A percentile compares a stretch with the other conserved stretches of the same genome.
Evolutionary conservation across 2,888 invertebrate species (phyloP).

Genomic region (Lasioglossum figueresi): DNA sequence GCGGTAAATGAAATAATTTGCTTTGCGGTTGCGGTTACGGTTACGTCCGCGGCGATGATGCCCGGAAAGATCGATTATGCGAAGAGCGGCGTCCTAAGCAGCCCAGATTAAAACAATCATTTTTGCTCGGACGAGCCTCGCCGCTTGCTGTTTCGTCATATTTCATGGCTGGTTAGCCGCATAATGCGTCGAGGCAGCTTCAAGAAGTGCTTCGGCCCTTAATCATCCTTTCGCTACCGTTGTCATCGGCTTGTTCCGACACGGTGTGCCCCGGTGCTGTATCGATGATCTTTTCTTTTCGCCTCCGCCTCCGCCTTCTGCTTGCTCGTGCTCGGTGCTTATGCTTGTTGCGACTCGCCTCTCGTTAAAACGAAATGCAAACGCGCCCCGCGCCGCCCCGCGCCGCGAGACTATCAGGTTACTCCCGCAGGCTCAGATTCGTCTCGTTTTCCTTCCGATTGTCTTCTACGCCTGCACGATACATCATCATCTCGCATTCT

Average conservation of each 20-base stretch:
- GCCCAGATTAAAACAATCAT: background rate
- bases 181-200: constrained; percentile 31
- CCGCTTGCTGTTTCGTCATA: background rate
- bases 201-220: constrained; percentile 49
- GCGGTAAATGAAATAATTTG: background rate
- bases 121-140: background rate
- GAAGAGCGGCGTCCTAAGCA: background rate
- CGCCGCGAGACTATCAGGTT: constrained; percentile 46
- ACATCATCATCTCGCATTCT: constrained; percentile 32
- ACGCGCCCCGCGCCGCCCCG: constrained; percentile 53
- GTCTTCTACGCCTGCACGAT: constrained; percentile 43
- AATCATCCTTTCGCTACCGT: constrained; percentile 59
- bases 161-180: constrained; percentile 5
- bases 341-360: constrained; percentile 48
- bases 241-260: constrained; percentile 57
- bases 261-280: constrained; percentile 26
- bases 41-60: background rate
- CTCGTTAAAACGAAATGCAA: constrained; percentile 74
- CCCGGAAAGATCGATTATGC: background rate
- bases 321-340: constrained; percentile 34
- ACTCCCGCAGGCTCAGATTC: constrained; percentile 43
- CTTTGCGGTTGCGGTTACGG: background rate
- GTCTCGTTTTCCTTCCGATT: constrained; percentile 51
- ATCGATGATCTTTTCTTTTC: constrained; percentile 65
- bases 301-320: constrained; percentile 50